Evolutionary conservation across 1,140 invertebrate genomes (phyloP).

Genomic region (Harpegnathos saltator): DNA sequence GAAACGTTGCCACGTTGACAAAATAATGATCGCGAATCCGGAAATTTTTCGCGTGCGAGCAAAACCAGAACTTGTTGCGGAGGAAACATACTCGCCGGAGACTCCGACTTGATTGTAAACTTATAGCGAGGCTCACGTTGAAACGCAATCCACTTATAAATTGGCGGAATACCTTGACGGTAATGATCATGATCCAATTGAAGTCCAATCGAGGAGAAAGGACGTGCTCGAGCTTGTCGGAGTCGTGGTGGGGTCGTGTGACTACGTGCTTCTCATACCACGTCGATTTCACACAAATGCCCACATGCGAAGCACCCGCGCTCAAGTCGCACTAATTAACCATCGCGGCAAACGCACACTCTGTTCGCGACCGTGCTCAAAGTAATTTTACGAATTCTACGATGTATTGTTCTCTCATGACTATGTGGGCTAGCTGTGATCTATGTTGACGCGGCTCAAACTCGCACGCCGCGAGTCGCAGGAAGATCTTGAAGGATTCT

Average conservation of each 20-base stretch:
- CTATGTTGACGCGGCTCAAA: conserved; percentile 17
- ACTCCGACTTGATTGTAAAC: too few species aligned
- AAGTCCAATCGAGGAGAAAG: background rate
- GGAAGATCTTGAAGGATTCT: too few species aligned
- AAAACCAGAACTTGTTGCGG: too few species aligned
- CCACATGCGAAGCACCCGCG: background rate
- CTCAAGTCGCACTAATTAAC: conserved; percentile 20
- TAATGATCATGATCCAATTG: conserved; percentile 7
- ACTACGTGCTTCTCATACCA: background rate
- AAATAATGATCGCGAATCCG: too few species aligned
- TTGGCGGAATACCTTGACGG: background rate
- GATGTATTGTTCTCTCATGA: background rate
- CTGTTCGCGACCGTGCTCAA: background rate
- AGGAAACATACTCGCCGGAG: too few species aligned
- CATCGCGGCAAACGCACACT: background rate
- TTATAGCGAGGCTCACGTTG: background rate
- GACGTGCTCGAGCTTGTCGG: too few species aligned
- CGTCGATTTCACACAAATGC: background rate
- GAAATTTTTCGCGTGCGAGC: too few species aligned
- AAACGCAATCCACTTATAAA: background rate
- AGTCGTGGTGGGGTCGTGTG: background rate
- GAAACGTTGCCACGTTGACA: too few species aligned
- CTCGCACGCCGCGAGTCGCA: background rate
- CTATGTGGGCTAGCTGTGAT: background rate
- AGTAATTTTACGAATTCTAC: conserved; percentile 20